Evolutionary conservation across 2,113 vertebrate species (phyloP).

Genomic region (Percopsis transmontana): DNA sequence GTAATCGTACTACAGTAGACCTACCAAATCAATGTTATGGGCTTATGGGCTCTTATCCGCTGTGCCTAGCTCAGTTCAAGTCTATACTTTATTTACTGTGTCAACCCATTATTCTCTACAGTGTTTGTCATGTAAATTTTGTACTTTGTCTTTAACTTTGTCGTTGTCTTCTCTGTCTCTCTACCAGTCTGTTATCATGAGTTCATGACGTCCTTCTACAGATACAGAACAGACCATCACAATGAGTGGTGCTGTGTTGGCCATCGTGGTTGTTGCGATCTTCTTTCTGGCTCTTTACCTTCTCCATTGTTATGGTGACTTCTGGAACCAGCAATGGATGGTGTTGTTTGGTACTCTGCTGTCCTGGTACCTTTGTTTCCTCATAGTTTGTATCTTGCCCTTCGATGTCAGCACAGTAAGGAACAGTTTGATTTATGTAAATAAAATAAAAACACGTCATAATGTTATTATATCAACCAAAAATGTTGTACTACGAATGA

Average conservation of each 20-base stretch:
- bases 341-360: constrained; percentile 90
- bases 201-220: constrained; percentile 13
- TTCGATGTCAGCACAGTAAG: constrained; percentile 95
- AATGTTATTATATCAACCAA: no score
- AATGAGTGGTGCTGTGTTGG: constrained; percentile 87
- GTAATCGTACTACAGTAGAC: no score
- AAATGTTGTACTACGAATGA: no score
- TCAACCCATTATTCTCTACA: no score
- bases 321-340: constrained; percentile 88
- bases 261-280: constrained; percentile 87
- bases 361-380: constrained; percentile 96
- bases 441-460: no score
- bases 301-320: constrained; percentile 90
- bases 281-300: constrained; percentile 91
- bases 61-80: no score
- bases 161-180: background rate
- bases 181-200: constrained; percentile 40
- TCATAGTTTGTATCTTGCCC: constrained; percentile 93
- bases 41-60: no score
- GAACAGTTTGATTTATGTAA: no score
- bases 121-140: background rate
- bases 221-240: constrained; percentile 9
- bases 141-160: background rate
- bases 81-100: no score
- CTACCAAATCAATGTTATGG: no score